Evolutionary conservation across 2,797 vertebrate species (phyloP), one percentile per base, ranked within the genome.

Genomic region (Astyanax mexicanus): DNA sequence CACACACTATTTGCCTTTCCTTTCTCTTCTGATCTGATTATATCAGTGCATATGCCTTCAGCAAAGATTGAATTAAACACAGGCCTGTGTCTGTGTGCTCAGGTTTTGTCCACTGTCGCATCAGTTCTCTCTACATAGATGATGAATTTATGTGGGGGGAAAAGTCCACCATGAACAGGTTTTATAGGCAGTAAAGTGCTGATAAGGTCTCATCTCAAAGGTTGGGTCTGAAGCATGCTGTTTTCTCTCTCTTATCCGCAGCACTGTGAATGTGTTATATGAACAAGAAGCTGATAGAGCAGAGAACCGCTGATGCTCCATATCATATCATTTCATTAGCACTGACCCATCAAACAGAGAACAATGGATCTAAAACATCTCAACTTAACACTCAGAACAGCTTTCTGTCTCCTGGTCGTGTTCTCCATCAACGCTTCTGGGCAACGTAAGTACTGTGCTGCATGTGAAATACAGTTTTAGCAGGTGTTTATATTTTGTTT

Each of bases 371-470:
- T 74, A 45, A 69, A 78, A 73, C 25, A 38, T 66, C 62, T 60
- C 21, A 25, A 42, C 29, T 68, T 82, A 54, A 55, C 60, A 15
- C 27, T 60, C 21, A 81, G 62, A 74, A 85, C 40, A 1, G 23
- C 35, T 61, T 40, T 88, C 25, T 49, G 75, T 54, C 66, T 89
- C 13, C 32, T 91, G 1, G 29, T 86, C 44, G 51, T 90, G 72
- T 45, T 85, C 51, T 47, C 86, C 23, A 69, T 89, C 49, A 80
- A 78, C 0, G 71, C 73, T 0, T 77, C 81, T 40, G 64, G 67
- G 2, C 68, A 79, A 25, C 0, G 91, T 92, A 82, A 91, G 90
- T 90, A 69, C 35, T 40, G 23, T 90, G 69, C 35, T 40, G 23
- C 17, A 40, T 23, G 9, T 49, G 12, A 13, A 45, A 45, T 45